These are phyloP conservation scores for Pterostichus niger DNA, from an alignment of 2,888 invertebrate species.

Conservation along the genomic window DNA sequence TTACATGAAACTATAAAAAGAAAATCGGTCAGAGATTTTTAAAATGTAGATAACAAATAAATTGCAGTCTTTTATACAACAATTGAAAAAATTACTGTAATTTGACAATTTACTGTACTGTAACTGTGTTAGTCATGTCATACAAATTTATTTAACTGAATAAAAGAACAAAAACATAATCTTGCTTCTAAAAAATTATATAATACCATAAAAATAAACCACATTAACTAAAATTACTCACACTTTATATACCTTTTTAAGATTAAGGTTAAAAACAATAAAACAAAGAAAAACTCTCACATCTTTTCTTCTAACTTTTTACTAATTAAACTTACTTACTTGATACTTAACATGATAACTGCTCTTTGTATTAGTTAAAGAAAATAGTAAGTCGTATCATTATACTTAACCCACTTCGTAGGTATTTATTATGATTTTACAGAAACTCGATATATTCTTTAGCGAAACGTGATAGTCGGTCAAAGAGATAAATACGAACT, in stretches of 20 bases:
- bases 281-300: conserved; percentile 1
- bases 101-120: neutral
- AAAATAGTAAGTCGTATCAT: conserved; percentile 4
- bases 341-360: conserved; percentile 1
- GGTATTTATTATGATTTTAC: conserved; percentile 11
- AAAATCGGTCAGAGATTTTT: no score
- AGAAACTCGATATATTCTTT: conserved; percentile 11
- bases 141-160: neutral
- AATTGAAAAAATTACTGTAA: conserved; percentile 20
- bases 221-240: conserved; percentile 1
- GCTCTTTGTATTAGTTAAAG: neutral
- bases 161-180: neutral
- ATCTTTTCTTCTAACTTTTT: neutral
- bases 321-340: conserved; percentile 32
- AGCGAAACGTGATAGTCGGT: conserved; percentile 30
- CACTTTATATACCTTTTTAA: conserved; percentile 23
- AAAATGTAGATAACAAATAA: neutral
- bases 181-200: conserved; percentile 6
- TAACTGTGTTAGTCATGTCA: neutral
- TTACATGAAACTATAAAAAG: no score
- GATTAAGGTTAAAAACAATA: conserved; percentile 19
- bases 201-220: neutral
- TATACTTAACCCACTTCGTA: conserved; percentile 37
- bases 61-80: conserved; percentile 4
- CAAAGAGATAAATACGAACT: neutral